These are phyloP conservation scores for Callinectes sapidus DNA, from an alignment of 2,888 invertebrate genomes.

Conservation along the genomic window DNA sequence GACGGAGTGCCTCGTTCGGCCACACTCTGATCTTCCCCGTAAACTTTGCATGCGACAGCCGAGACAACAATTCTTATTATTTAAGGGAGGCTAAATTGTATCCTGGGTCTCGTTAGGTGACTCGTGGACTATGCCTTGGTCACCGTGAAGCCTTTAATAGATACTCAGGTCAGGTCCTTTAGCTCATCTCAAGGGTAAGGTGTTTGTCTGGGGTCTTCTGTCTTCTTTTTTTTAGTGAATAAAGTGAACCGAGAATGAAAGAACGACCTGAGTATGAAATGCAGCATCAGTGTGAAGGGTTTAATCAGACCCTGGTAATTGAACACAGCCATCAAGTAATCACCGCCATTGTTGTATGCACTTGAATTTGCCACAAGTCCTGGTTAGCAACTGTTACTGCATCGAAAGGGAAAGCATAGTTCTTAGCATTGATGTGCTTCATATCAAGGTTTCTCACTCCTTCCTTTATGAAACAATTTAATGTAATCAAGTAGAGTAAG, in stretches of 20 bases:
- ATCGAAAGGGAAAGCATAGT: background rate
- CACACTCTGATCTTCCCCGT: constrained; percentile 19
- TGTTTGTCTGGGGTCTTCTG: background rate
- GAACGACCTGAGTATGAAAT: background rate
- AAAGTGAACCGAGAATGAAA: too few species aligned
- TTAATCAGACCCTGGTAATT: background rate
- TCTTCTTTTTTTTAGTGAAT: background rate
- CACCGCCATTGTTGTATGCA: background rate
- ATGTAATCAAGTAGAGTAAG: background rate
- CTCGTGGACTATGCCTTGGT: background rate
- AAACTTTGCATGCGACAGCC: constrained; percentile 22
- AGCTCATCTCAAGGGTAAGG: background rate
- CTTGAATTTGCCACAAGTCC: background rate
- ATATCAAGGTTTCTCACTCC: background rate
- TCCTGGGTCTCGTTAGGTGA: background rate
- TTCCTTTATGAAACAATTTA: background rate
- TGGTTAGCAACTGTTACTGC: background rate
- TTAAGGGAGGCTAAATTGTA: constrained; percentile 12
- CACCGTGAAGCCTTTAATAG: background rate
- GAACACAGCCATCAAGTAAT: background rate
- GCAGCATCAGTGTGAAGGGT: background rate
- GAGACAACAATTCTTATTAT: background rate
- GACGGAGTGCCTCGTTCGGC: background rate
- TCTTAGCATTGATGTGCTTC: background rate
- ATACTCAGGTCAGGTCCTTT: background rate